A percentile compares a stretch with the other conserved stretches of the same genome.
phyloP scores from a whole-genome alignment of 2,113 vertebrate species.

The Cricetomys ansorgei region DNA sequence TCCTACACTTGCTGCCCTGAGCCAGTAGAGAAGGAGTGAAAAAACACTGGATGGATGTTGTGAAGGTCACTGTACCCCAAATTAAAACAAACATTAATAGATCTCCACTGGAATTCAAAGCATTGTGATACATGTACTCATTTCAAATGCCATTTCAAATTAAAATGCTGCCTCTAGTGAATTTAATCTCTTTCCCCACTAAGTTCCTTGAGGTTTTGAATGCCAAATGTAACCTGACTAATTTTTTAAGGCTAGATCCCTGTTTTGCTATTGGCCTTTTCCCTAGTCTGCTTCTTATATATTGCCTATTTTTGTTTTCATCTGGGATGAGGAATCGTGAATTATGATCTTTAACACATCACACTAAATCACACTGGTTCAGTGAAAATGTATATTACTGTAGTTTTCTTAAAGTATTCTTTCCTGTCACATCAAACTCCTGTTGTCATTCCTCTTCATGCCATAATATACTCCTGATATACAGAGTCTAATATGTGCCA shows the following conservation, averaged over 20 bases:
- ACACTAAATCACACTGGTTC: neutral
- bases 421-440: neutral
- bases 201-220: neutral
- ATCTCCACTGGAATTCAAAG: neutral
- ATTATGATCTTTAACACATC: neutral
- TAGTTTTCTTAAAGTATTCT: constrained; percentile 2
- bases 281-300: neutral
- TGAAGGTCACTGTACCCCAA: neutral
- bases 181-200: neutral
- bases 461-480: no score
- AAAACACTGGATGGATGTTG: neutral
- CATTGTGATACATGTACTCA: neutral
- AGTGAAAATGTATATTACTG: neutral
- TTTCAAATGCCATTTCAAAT: neutral
- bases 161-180: neutral
- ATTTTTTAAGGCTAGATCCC: neutral
- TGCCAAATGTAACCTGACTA: neutral
- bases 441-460: neutral
- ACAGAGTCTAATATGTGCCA: neutral
- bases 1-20: neutral
- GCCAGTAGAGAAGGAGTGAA: neutral
- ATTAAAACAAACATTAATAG: neutral
- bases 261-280: neutral
- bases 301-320: constrained; percentile 16
- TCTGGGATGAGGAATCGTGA: neutral